These are phyloP conservation scores for Xyliphius kryptos DNA, from an alignment of 2,113 vertebrate species.

Conservation along the genomic window DNA sequence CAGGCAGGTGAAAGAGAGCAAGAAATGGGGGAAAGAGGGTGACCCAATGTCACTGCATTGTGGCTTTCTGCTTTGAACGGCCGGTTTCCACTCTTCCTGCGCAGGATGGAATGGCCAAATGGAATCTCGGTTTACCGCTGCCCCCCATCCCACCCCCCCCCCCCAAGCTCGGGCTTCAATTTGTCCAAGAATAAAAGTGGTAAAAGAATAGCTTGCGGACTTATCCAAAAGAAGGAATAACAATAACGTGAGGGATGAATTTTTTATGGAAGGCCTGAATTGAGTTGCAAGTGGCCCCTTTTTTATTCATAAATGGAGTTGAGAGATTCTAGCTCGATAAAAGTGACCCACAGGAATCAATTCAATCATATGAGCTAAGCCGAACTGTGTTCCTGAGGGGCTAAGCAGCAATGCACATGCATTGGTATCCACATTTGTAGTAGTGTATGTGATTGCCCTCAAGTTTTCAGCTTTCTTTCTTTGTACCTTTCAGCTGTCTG, in stretches of 20 bases:
- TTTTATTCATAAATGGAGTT: slow-evolving; percentile 73
- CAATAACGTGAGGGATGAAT: slow-evolving; percentile 66
- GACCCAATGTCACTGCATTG: slow-evolving; percentile 97
- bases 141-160: too few relatives aligned
- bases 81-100: slow-evolving; percentile 75
- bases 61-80: slow-evolving; percentile 91
- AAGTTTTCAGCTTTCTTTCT: neutral
- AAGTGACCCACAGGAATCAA: slow-evolving; percentile 46
- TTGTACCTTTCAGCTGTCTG: neutral
- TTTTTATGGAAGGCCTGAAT: slow-evolving; percentile 90
- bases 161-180: slow-evolving; percentile 82
- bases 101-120: slow-evolving; percentile 89
- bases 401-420: slow-evolving; percentile 28
- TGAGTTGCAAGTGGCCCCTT: slow-evolving; percentile 76
- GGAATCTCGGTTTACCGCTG: slow-evolving; percentile 82
- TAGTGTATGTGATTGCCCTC: slow-evolving; percentile 20
- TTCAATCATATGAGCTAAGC: slow-evolving; percentile 43
- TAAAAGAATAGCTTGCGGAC: slow-evolving; percentile 71
- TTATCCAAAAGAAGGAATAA: slow-evolving; percentile 70
- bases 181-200: slow-evolving; percentile 93
- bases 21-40: slow-evolving; percentile 56
- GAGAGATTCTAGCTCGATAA: slow-evolving; percentile 44
- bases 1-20: slow-evolving; percentile 86
- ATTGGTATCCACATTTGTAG: slow-evolving; percentile 26
- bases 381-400: slow-evolving; percentile 19